Base-by-base conservation (phyloP, 2,888 invertebrate genomes). In the Ischnus inquisitorius region DNA sequence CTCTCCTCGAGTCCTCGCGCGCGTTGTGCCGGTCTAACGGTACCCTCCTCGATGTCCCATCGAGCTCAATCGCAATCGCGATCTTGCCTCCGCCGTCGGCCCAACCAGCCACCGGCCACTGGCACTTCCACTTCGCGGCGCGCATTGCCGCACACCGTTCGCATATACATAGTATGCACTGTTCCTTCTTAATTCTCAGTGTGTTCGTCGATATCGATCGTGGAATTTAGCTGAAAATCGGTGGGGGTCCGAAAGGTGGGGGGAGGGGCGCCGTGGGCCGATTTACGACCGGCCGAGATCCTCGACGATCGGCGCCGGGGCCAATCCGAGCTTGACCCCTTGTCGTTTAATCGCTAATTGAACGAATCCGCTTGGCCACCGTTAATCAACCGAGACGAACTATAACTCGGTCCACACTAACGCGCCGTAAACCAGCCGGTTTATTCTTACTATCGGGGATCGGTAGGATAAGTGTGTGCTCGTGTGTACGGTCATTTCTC, bases 61-160 rank as follows among this genome's bases (percentile, higher is more conserved):
- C 89, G 90, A 89, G 90, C 89, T 91, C 90, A 92, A 93, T 92
- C 91, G 89, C 88, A 88, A 89, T 90, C 90, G 90, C 89, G 86
- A 91, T 92, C 91, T 90, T 86, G 51, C 72, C 69, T 75, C 64
- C 62, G 77, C 76, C 71, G 65, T 43, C 71, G 48, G 48, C 34
- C 69, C 75, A 34, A 39, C 22, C 75, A 74, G 68, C 71, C 68
- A 64, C 82, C 79, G 48, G 54, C 82, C 79, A 74, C 75, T 82
- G 75, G 68, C 79, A 78, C 54, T 82, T 75, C 76, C 62, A 57
- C 51, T 64, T 0, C 65, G 19, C 65, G 19, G 65, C 39, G 68
- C 71, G 71, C 76, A 71, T 51, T 43, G 39, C 57, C 14, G 64
- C 68, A 34, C 10, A 60, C 68, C 67, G 12, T 57, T 62, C 41